Evolutionary conservation across 2,888 invertebrate species (phyloP).

Genomic region (Helleia helle): DNA sequence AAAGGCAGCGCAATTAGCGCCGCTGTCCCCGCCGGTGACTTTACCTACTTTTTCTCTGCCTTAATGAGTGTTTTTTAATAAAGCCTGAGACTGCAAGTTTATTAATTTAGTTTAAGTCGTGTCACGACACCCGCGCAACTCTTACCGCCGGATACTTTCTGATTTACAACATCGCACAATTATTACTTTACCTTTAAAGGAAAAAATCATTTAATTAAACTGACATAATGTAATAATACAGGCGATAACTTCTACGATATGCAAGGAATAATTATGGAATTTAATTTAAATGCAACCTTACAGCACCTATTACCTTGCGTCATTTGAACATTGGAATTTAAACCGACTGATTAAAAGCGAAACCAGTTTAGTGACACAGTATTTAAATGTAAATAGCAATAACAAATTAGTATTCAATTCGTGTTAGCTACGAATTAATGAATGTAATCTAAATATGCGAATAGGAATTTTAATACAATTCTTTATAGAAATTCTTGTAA

Average conservation of each 20-base stretch:
- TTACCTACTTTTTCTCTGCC: constrained; percentile 71
- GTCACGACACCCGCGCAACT: constrained; percentile 44
- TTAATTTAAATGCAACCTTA: constrained; percentile 12
- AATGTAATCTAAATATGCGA: constrained; percentile 6
- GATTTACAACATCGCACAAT: constrained; percentile 36
- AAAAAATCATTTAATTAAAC: constrained; percentile 23
- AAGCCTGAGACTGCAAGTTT: constrained; percentile 68
- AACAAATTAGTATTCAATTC: constrained; percentile 11
- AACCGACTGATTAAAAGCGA: constrained; percentile 17
- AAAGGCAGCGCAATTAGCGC: constrained; percentile 73
- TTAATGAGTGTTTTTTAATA: constrained; percentile 75
- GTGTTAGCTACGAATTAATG: constrained; percentile 6
- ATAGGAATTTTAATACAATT: constrained; percentile 2
- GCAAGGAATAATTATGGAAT: constrained; percentile 10
- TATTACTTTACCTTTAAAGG: constrained; percentile 25
- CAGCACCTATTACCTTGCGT: constrained; percentile 13
- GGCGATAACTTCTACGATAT: constrained; percentile 1
- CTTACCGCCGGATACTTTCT: constrained; percentile 45
- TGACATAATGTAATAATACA: constrained; percentile 14
- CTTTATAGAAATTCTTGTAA: constrained; percentile 1
- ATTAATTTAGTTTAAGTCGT: constrained; percentile 72
- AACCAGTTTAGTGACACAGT: constrained; percentile 18
- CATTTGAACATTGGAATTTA: constrained; percentile 12
- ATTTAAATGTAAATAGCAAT: constrained; percentile 19
- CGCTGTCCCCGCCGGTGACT: constrained; percentile 72